Evolutionary conservation across 2,113 vertebrate genomes (phyloP).

Genomic region (Pluvialis apricaria): DNA sequence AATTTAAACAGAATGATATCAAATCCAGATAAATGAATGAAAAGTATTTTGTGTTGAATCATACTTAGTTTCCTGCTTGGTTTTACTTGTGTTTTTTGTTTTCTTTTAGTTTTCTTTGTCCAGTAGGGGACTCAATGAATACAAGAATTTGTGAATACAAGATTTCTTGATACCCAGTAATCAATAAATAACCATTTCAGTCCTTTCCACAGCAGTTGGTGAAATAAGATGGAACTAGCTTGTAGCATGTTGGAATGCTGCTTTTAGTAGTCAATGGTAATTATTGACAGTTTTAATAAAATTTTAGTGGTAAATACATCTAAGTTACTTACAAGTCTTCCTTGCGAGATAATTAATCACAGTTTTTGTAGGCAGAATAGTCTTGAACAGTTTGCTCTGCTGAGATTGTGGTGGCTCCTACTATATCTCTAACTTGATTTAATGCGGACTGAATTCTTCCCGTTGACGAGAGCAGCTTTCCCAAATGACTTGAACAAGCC

Average conservation of each 20-base stretch:
- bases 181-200: background rate
- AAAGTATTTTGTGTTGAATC: background rate
- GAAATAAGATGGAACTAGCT: background rate
- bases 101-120: background rate
- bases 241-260: background rate
- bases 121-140: background rate
- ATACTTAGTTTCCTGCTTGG: background rate
- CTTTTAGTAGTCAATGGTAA: background rate
- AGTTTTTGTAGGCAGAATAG: background rate
- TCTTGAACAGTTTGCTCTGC: background rate
- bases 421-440: slow-evolving; percentile 48
- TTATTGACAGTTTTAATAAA: background rate
- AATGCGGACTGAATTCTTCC: slow-evolving; percentile 67
- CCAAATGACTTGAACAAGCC: slow-evolving; percentile 63
- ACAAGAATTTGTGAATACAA: background rate
- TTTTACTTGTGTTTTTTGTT: background rate
- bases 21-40: background rate
- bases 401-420: background rate
- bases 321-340: background rate
- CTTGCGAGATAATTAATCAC: background rate
- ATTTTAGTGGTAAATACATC: background rate
- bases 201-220: background rate
- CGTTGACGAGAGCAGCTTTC: slow-evolving; percentile 28
- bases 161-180: background rate
- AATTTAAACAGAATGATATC: background rate